Base-by-base conservation (phyloP, 2,888 invertebrate species). In the Folsomia candida region DNA sequence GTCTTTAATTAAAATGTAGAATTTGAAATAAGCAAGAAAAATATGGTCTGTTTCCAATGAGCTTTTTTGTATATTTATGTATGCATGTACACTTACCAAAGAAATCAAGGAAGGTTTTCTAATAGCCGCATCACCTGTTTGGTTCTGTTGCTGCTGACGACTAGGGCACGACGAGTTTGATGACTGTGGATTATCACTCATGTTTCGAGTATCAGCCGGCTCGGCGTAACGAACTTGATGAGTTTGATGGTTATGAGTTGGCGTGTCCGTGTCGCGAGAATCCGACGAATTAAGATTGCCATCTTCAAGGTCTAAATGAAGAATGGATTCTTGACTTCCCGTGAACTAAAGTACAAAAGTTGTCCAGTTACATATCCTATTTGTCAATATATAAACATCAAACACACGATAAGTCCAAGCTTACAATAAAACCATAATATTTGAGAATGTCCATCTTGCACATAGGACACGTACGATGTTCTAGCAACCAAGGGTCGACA, bases 391-490 rank as follows among this genome's bases (percentile, higher is more conserved):
- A 9, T 37, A 37, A 37, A 37, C 37, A 54, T 54, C n/a, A 62
- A 62, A 22, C 28, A 62, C n/a, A 62, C 9, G 4, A 9, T n/a
- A 24, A 28, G 18, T 26, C 54, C 6, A 27, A 29, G 87, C 90
- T 89, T 83, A 91, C 92, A 88, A 91, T 90, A 84, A 91, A 91
- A 77, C 93, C 93, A 82, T 92, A 93, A 83, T 91, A 90, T 82
- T 94, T 91, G 74, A 97, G 87, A 80, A 97, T 96, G 84, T 97
- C 96, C 89, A 93, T 90, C 84, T 96, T 96, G 85, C 96, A 97
- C 94, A 97, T 95, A 11, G 96, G 96, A 84, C 96, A 97, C 37
- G 95, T 95, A 76, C 95, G 88, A 83, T 96, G 94, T 82, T 96
- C 95, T 81, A 97, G 85, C 73, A 97, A 86, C 96, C 96, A 97